phyloP scores from a whole-genome alignment of 2,113 vertebrate genomes.

The Eonycteris spelaea region DNA sequence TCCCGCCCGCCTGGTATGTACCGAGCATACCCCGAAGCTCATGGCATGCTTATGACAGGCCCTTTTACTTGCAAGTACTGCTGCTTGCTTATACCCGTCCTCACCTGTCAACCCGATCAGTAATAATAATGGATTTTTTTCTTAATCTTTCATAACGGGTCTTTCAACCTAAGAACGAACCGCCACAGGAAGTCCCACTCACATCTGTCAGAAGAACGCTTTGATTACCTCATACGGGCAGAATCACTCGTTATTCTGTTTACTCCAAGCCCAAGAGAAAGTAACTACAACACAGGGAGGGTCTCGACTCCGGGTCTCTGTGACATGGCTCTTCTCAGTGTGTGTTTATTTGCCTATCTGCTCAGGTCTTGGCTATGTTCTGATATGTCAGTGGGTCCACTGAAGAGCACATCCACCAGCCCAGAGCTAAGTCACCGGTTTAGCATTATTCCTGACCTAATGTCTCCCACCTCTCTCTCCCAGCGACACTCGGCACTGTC shows the following conservation, averaged over 20 bases:
- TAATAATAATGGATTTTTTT: background rate
- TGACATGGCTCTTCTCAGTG: background rate
- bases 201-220: background rate
- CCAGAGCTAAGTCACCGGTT: background rate
- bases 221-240: background rate
- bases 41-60: background rate
- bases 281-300: background rate
- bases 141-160: background rate
- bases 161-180: background rate
- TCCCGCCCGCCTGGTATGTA: background rate
- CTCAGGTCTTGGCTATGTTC: background rate
- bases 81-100: background rate
- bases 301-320: background rate
- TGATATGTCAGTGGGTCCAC: background rate
- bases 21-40: background rate
- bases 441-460: background rate
- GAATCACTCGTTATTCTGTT: background rate
- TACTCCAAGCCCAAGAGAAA: background rate
- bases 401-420: background rate
- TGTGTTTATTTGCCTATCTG: background rate
- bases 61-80: background rate
- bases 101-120: background rate
- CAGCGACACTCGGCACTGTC: background rate
- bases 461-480: background rate
- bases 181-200: background rate